Evolutionary conservation across 2,113 vertebrate genomes (phyloP), one percentile per base, ranked within the genome.

Genomic region (Mobula hypostoma): DNA sequence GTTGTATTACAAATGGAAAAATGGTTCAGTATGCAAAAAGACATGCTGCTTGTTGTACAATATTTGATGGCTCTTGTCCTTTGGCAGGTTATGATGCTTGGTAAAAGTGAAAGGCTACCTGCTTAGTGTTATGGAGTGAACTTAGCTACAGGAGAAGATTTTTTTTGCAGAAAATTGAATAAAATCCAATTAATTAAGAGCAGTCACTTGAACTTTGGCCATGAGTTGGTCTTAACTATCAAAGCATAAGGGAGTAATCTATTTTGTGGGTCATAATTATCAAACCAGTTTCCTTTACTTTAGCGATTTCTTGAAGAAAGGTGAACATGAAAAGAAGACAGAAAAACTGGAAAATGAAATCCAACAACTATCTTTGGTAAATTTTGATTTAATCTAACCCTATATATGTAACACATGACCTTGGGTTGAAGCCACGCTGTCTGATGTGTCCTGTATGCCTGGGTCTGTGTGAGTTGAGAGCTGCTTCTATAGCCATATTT

Each of bases 281-380:
- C 36, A 91, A 91, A 91, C 14, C 63, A 66, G 94, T 4, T 94
- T 94, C 95, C 48, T 94, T 90, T 95, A 74, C 72, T 95, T 8
- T 94, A 97, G 97, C 92, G 95, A 95, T 94, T 63, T 94, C 24
- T 94, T 95, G 85, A 96, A 95, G 83, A 61, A 94, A 94, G 94
- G 94, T 29, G 96, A 95, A 14, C 94, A 94, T 40, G 94, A 83
- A 90, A 94, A 78, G 94, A 95, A 95, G 61, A 2, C 94, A 29
- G 95, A 96, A 76, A 94, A 83, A 61, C 85, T 95, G 17, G 96
- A 95, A 48, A 94, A 94, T 94, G 95, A 95, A 63, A 94, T 94
- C 85, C 94, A 63, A 7, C 94, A n/a, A 6, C 82, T 95, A 85
- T 94, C 95, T 78, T 95, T 77, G 96, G 97, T 98, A 95, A 95